These are phyloP conservation scores for Porites evermanni DNA, from an alignment of 92 coral and sea anemone genomes.

Conservation along the genomic window DNA sequence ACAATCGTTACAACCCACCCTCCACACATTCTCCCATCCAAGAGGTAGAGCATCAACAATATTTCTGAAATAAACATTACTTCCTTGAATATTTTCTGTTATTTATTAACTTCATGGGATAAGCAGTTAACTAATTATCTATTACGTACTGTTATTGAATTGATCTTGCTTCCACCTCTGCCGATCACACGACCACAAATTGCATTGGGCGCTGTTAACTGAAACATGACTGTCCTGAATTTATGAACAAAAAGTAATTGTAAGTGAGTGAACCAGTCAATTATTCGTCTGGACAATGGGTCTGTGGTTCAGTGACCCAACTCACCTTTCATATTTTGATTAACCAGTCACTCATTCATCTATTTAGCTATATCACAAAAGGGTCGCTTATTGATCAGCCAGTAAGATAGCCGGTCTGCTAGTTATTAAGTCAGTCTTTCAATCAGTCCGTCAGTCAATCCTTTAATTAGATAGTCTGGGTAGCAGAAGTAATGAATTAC, in stretches of 20 bases:
- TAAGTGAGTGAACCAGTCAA: constrained; percentile 56
- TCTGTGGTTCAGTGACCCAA: too few species aligned
- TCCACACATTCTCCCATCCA: too few species aligned
- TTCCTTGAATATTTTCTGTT: too few species aligned
- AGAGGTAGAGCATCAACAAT: too few species aligned
- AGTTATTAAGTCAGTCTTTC: not conserved
- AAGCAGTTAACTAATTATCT: not conserved
- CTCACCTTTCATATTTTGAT: too few species aligned
- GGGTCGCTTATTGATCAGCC: not conserved
- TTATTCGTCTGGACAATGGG: too few species aligned
- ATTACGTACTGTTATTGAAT: constrained; percentile 90
- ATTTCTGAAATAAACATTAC: too few species aligned
- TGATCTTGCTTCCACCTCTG: constrained; percentile 98
- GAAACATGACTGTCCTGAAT: constrained; percentile 90
- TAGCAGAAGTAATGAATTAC: too few species aligned
- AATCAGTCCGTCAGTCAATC: not conserved
- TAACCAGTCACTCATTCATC: not conserved
- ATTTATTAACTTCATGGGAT: too few species aligned
- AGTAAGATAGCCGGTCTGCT: not conserved
- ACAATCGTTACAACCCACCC: too few species aligned
- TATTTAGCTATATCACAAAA: not conserved
- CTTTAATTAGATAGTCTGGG: not conserved
- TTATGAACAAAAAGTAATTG: constrained; percentile 18
- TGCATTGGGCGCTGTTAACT: constrained; percentile 95
- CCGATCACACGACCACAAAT: constrained; percentile 99